A percentile compares a stretch with the other conserved stretches of the same genome.
Conservation (phyloP, 2,113 vertebrate species). For the Ginglymostoma cirratum region DNA sequence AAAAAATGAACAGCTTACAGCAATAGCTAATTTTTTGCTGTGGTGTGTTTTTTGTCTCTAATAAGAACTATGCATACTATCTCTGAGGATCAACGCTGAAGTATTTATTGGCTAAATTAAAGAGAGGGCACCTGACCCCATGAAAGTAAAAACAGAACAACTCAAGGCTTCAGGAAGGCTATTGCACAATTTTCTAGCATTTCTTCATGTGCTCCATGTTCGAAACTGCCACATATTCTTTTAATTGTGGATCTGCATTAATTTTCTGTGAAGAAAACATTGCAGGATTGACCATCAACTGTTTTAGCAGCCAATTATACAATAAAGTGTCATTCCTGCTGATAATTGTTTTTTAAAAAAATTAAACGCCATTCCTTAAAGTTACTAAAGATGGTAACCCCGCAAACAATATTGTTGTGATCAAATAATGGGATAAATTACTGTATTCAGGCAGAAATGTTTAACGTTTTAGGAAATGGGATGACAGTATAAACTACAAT, state of each 20-base stretch:
- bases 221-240: background rate
- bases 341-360: no score
- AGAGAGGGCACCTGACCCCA: slow-evolving; percentile 12
- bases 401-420: background rate
- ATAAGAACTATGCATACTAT: background rate
- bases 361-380: no score
- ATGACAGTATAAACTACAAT: background rate
- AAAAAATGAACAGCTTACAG: slow-evolving; percentile 1
- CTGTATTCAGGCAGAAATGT: background rate
- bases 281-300: background rate
- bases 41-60: background rate
- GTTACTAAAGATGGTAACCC: background rate
- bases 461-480: background rate
- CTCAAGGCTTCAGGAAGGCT: background rate
- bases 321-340: background rate
- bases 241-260: background rate
- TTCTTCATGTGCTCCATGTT: background rate
- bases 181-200: slow-evolving; percentile 20
- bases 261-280: background rate
- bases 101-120: slow-evolving; percentile 1
- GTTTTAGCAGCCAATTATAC: background rate
- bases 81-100: background rate
- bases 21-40: background rate
- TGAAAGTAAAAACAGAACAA: slow-evolving; percentile 5
- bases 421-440: slow-evolving; percentile 1